Base-by-base conservation (phyloP, 1,140 invertebrate genomes). In the Centruroides vittatus region DNA sequence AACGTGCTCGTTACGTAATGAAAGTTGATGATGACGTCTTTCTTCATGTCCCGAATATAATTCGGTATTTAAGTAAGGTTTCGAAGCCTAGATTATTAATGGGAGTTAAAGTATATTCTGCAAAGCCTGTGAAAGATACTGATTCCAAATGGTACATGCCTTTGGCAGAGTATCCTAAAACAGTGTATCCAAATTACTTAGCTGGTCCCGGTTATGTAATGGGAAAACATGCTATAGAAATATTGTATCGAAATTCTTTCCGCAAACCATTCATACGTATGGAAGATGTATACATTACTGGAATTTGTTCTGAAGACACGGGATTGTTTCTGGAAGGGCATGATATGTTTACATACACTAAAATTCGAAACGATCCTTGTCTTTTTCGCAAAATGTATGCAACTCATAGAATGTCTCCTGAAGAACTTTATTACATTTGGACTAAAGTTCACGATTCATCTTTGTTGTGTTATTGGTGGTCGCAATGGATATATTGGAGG, bases 41-140 rank as follows among this genome's bases (percentile, higher is more conserved):
- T 56, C 65, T 78, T 5, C 73, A 77, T 60, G 41, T 55, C 12
- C 79, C 80, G 23, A 78, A 77, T 49, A 73, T 92, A 58, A 58
- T 41, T 35, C 53, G 23, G 41, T 41, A 41, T 41, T 8, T 41
- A n/a, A 6, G 59, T 34, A 35, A 53, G 0, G 5, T 23, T 6
- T 53, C 51, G 3, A 53, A 23, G 8, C 23, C 51, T 53, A 53
- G 23, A 12, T 61, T 9, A 49, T 59, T 41, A 47, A 55, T 61
- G 23, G 41, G 41, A 6, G 41, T 41, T 41, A 41, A 41, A 8
- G 41, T 41, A 7, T 23, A 23, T 58, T 47, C 49, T 47, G 35
- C 61, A 36, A 12, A 11, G 41, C 62, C 65, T 4, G 59, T 61
- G 12, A 47, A 36, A 6, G 58, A 67, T 49, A 58, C 61, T 51